These are phyloP conservation scores for Netelia fuscicornis DNA, from an alignment of 2,888 invertebrate species.

Conservation along the genomic window DNA sequence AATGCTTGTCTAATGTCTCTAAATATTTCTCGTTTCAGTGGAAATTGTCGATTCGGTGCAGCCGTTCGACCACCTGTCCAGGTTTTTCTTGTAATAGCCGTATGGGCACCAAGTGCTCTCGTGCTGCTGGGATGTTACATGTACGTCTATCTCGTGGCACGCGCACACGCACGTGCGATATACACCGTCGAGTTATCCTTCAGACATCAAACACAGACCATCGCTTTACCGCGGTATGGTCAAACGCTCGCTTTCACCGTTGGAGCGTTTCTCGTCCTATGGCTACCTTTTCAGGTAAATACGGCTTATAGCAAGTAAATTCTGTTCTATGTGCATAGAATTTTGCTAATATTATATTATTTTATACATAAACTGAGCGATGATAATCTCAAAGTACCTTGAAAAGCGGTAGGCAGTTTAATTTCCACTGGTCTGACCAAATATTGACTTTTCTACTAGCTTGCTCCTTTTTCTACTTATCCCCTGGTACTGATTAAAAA, in stretches of 20 bases:
- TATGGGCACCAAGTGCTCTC: slow-evolving; percentile 87
- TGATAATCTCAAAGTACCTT: neutral
- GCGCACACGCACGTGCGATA: slow-evolving; percentile 88
- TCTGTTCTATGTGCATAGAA: neutral
- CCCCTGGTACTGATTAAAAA: slow-evolving; percentile 16
- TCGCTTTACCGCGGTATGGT: slow-evolving; percentile 86
- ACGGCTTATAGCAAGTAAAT: neutral
- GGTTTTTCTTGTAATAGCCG: slow-evolving; percentile 87
- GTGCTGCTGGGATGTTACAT: slow-evolving; percentile 87
- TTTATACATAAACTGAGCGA: neutral
- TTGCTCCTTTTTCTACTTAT: neutral
- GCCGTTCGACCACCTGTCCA: slow-evolving; percentile 86
- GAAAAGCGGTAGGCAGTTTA: neutral
- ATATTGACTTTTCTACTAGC: neutral
- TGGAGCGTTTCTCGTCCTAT: slow-evolving; percentile 87
- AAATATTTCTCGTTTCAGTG: slow-evolving; percentile 78
- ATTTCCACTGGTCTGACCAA: neutral
- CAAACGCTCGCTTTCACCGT: slow-evolving; percentile 88
- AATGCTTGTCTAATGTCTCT: neutral
- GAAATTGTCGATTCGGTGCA: slow-evolving; percentile 85
- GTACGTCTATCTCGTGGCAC: slow-evolving; percentile 88
- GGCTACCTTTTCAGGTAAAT: slow-evolving; percentile 88
- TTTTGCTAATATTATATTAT: neutral
- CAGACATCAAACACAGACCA: slow-evolving; percentile 84
- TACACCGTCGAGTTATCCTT: slow-evolving; percentile 87